Conservation (phyloP, 1,140 invertebrate species). For the Heliconius hermathena region DNA sequence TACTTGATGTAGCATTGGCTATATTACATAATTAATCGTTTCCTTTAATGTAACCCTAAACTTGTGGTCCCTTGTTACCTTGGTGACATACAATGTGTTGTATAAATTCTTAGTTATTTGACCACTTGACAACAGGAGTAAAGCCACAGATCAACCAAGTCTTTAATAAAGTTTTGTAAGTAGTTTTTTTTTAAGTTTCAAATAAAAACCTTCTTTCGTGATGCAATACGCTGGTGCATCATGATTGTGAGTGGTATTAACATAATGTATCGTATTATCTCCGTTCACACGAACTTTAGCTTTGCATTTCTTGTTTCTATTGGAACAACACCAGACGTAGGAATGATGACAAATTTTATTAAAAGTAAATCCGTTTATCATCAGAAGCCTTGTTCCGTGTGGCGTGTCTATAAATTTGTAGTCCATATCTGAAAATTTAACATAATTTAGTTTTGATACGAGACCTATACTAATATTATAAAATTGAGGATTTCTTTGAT, state of each 20-base stretch:
- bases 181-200: background rate
- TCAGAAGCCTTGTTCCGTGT: background rate
- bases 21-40: too few relatives aligned
- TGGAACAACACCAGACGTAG: slow-evolving; percentile 4
- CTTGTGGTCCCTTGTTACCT: too few relatives aligned
- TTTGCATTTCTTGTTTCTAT: background rate
- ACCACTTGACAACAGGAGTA: too few relatives aligned
- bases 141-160: too few relatives aligned
- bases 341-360: background rate
- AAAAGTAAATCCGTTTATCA: slow-evolving; percentile 7
- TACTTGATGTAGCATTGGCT: too few relatives aligned
- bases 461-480: too few relatives aligned
- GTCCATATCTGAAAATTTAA: background rate
- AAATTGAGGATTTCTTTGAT: too few relatives aligned
- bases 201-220: background rate
- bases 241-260: background rate
- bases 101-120: too few relatives aligned
- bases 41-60: too few relatives aligned
- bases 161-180: too few relatives aligned
- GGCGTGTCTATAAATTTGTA: background rate
- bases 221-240: background rate
- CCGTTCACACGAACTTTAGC: slow-evolving; percentile 1
- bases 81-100: too few relatives aligned
- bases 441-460: background rate
- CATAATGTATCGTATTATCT: background rate